Conservation (phyloP, 1,140 invertebrate genomes). For the Drosophila sp. region DNA sequence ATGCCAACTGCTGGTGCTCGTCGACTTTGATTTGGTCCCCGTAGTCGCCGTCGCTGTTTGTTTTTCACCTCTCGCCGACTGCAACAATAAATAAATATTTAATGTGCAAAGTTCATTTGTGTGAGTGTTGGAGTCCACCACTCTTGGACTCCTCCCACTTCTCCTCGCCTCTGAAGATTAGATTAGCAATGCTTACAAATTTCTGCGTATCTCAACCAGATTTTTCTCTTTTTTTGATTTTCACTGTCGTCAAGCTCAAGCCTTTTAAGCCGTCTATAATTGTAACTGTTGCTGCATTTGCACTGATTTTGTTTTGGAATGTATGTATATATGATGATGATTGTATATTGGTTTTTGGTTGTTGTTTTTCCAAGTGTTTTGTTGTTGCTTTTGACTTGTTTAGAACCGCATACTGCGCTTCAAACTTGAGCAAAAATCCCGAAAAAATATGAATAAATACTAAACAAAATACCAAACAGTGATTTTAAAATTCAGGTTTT, state of each 20-base stretch:
- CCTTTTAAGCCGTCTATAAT: slow-evolving; percentile 6
- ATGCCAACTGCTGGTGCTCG: slow-evolving; percentile 56
- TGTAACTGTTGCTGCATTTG: slow-evolving; percentile 29
- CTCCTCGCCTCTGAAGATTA: slow-evolving; percentile 35
- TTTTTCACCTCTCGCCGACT: slow-evolving; percentile 15
- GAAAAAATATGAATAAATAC: slow-evolving; percentile 1
- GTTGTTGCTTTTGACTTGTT: slow-evolving; percentile 19
- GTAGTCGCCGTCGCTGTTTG: not conserved
- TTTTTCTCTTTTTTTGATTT: slow-evolving; percentile 21
- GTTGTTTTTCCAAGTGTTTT: slow-evolving; percentile 27
- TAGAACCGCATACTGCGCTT: not conserved
- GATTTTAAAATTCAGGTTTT: too few relatives aligned
- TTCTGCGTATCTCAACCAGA: slow-evolving; percentile 9
- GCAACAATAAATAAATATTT: slow-evolving; percentile 62
- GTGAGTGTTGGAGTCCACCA: slow-evolving; percentile 38
- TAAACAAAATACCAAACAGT: not conserved
- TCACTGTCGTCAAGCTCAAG: slow-evolving; percentile 3
- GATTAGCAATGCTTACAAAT: slow-evolving; percentile 38
- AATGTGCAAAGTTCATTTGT: slow-evolving; percentile 75
- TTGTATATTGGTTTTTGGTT: slow-evolving; percentile 24
- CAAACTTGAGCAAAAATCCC: slow-evolving; percentile 3
- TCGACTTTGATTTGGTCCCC: slow-evolving; percentile 11
- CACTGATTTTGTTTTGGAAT: slow-evolving; percentile 46
- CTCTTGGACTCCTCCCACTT: slow-evolving; percentile 14
- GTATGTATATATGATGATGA: slow-evolving; percentile 37